Evolutionary conservation across 1,140 invertebrate species (phyloP), one percentile per base, ranked within the genome.

Genomic region (Tetraneura akinire): DNA sequence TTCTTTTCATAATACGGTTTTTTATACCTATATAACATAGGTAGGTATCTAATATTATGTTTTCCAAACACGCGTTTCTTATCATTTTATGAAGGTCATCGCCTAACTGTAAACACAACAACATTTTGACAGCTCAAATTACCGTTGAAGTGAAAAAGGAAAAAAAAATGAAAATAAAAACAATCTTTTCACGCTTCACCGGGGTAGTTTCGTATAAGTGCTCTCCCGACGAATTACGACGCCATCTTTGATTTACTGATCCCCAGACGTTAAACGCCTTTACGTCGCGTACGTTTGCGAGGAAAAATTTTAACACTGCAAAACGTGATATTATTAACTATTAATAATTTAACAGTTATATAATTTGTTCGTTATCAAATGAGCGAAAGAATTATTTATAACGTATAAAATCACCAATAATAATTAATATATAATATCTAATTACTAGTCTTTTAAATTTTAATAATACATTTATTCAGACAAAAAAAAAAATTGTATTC

Each of bases 131-230:
- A 70, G 66, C 45, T 29, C 23, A 9, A 47, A 70, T 70, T 47
- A 13, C 45, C 45, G 21, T 49, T 14, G 21, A 70, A 70, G 45
- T 21, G n/a, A 23, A 81, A 32, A 26, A 29, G 45, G 55, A 81
- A 80, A 64, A 18, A 16, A 32, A 66, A 74, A 74, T 49, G 45
- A 71, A 81, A 80, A 64, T 37, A 16, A 32, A 66, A 74, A 74
- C 70, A 74, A 74, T 53, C 18, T 74, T 55, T 55, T 53, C 32
- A 74, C 70, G 70, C 70, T 55, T 16, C 29, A 29, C 1, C 49
- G 18, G 51, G 10, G 51, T 23, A 32, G 29, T 32, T 14, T n/a
- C 29, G 49, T 32, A 29, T 60, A 55, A 57, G 37, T 60, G 37
- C 53, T 76, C 53, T 76, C 21, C 53, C 53, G n/a, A 21, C 55